These are phyloP conservation scores for Coreius guichenoti DNA, from an alignment of 2,797 vertebrate species.

Conservation along the genomic window DNA sequence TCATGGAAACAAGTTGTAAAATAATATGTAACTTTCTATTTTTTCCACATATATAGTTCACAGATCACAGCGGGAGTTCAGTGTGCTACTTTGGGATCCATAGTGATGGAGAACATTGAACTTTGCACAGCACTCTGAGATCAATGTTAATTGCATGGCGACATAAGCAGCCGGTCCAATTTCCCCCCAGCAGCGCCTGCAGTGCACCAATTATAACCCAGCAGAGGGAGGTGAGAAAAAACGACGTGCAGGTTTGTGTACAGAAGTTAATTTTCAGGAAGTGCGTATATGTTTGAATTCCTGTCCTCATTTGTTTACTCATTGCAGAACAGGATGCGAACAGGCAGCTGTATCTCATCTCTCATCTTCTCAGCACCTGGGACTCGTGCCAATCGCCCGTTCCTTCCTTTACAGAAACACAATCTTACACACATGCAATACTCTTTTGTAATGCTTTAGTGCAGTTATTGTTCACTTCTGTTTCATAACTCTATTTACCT, in stretches of 20 bases:
- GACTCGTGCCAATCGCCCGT: neutral
- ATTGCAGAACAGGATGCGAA: constrained; percentile 12
- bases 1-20: constrained; percentile 6
- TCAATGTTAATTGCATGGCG: constrained; percentile 49
- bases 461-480: neutral
- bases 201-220: constrained; percentile 44
- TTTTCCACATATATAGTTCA: constrained; percentile 2
- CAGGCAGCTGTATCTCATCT: neutral
- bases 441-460: neutral
- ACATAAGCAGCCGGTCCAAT: constrained; percentile 26
- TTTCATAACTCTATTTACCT: neutral
- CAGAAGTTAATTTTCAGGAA: constrained; percentile 25
- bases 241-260: constrained; percentile 14
- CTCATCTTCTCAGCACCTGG: constrained; percentile 24
- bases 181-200: constrained; percentile 1
- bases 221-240: neutral
- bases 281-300: constrained; percentile 10
- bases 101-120: constrained; percentile 48
- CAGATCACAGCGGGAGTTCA: neutral
- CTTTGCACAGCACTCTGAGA: constrained; percentile 47
- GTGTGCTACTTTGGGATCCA: constrained; percentile 20
- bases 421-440: neutral
- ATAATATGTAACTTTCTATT: neutral
- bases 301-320: constrained; percentile 19
- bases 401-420: constrained; percentile 12